Conservation (phyloP, 2,797 vertebrate genomes). For the Neopelma chrysocephalum region DNA sequence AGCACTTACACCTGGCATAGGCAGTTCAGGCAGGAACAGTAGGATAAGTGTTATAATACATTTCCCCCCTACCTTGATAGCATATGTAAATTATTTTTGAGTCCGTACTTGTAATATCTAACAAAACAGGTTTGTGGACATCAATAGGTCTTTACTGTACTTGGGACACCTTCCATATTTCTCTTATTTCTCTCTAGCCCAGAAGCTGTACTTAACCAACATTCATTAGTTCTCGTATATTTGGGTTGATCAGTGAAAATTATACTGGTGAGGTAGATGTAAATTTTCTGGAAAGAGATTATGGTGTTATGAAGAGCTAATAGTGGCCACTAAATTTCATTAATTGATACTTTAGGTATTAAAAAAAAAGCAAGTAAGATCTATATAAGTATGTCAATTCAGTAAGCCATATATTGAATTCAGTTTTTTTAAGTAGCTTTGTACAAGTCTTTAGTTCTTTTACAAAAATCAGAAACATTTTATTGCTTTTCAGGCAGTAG, state of each 20-base stretch:
- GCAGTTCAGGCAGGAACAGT: not conserved
- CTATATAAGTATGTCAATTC: not conserved
- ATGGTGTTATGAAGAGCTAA: not conserved
- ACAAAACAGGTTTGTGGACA: not conserved
- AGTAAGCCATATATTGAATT: not conserved
- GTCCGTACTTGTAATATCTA: not conserved
- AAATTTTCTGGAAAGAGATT: not conserved
- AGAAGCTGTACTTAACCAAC: not conserved
- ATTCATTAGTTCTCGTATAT: not conserved
- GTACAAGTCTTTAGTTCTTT: not conserved
- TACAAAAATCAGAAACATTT: not conserved
- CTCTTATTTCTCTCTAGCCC: not conserved
- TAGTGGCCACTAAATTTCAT: not conserved
- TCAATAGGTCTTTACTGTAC: not conserved
- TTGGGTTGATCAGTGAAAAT: not conserved
- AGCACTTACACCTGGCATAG: not conserved
- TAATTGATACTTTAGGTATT: not conserved
- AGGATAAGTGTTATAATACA: not conserved
- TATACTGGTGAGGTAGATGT: not conserved
- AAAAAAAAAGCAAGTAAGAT: not conserved
- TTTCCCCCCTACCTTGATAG: not conserved
- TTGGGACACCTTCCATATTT: not conserved
- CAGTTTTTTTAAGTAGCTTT: slow-evolving; percentile 1
- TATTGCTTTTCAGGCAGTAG: not conserved
- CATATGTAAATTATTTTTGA: not conserved